Percentiles rank a stretch among this genome's conserved stretches.
Evolutionary conservation across 1,140 invertebrate genomes (phyloP).

Genomic region (Ephestia elutella): DNA sequence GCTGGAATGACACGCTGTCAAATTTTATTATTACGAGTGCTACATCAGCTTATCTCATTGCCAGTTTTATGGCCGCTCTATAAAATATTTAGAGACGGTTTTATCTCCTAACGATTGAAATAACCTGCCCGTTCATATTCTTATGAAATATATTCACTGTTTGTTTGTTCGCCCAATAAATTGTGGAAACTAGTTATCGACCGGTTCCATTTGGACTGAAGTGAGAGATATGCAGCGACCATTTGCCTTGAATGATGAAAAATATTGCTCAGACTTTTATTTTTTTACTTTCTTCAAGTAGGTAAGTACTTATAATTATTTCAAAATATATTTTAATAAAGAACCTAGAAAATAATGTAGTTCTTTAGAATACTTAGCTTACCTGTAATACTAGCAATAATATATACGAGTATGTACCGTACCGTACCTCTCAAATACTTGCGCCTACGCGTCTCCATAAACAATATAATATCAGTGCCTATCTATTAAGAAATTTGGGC

Average conservation of each 20-base stretch:
- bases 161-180: conserved; percentile 44
- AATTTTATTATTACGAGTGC: conserved; percentile 56
- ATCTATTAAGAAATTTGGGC: no score
- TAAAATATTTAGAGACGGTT: conserved; percentile 58
- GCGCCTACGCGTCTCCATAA: no score
- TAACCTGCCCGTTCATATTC: conserved; percentile 51
- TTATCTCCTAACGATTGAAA: conserved; percentile 60
- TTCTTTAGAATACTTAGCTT: no score
- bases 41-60: conserved; percentile 29
- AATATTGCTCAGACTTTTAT: conserved; percentile 55
- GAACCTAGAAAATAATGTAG: no score
- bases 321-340: conserved; percentile 39
- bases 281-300: conserved; percentile 53
- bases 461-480: no score
- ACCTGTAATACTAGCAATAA: no score
- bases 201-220: conserved; percentile 55
- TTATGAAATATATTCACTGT: conserved; percentile 51
- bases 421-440: no score
- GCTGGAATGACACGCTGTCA: conserved; percentile 55
- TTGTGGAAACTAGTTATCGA: conserved; percentile 40
- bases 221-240: conserved; percentile 59
- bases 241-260: conserved; percentile 65
- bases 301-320: no score
- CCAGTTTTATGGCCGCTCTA: conserved; percentile 57
- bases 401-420: no score